Conservation (phyloP, 2,797 vertebrate species). For the Poliocrania exsul region DNA sequence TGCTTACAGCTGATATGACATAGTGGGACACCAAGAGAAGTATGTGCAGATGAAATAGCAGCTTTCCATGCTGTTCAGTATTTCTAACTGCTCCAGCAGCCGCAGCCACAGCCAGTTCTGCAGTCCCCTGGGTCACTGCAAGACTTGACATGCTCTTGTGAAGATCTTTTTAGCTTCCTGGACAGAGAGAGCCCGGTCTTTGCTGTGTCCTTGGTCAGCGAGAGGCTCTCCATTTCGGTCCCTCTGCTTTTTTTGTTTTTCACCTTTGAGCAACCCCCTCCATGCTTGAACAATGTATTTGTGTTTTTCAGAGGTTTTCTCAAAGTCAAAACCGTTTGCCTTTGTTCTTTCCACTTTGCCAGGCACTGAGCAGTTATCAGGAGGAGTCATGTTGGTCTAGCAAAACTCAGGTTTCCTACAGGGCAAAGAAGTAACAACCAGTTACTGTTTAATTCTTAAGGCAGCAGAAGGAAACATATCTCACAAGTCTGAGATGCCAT, state of each 20-base stretch:
- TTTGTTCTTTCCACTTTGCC: not conserved
- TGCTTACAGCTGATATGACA: not conserved
- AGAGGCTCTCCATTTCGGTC: not conserved
- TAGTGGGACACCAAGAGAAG: not conserved
- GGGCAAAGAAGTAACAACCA: not conserved
- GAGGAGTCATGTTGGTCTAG: not conserved
- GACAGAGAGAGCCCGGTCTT: not conserved
- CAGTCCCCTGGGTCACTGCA: not conserved
- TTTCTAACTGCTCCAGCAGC: not conserved
- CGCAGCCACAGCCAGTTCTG: not conserved
- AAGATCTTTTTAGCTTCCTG: not conserved
- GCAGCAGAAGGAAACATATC: not conserved
- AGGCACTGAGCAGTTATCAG: not conserved
- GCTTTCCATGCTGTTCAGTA: not conserved
- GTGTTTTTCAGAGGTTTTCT: not conserved
- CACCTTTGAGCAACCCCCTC: not conserved
- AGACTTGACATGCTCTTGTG: not conserved
- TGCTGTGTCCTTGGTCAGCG: not conserved
- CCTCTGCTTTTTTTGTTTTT: not conserved
- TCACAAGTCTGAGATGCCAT: not conserved
- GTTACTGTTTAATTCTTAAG: not conserved
- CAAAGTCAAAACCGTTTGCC: not conserved
- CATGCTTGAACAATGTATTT: rapidly evolving
- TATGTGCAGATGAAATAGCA: not conserved
- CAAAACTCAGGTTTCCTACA: constrained; percentile 14